Evolutionary conservation across 2,113 vertebrate species (phyloP), one percentile per base, ranked within the genome.

Genomic region (Cochlearius cochlearius): DNA sequence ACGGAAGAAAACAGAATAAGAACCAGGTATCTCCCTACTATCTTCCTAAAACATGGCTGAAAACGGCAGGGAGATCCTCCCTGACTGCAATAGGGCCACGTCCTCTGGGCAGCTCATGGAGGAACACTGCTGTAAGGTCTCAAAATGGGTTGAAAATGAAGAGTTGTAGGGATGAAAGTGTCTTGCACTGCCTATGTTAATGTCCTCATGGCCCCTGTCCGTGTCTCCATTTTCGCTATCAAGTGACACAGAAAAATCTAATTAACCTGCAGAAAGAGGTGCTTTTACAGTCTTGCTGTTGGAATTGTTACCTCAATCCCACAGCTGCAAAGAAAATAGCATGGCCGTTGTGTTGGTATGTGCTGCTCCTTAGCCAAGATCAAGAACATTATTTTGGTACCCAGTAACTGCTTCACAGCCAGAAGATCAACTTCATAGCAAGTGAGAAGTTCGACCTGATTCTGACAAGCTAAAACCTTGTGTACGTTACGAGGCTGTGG

Each of bases 41-140:
- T 30, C 16, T 49, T 90, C 34, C 78, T 27, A 17, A 76, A 73
- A 49, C 3, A 2, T 36, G 27, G 2, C 12, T 88, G 45, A 76
- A 43, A 88, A 69, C 10, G 10, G 2, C 21, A 17, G 5, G 21
- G 34, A 59, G 15, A 58, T 26, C 12, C 5, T 50, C n/a, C 5
- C 14, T 2, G 2, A 1, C 0, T 72, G 12, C 2, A 0, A 29
- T 17, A 69, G 36, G 9, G 17, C 1, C 38, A 41, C 11, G 1
- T 84, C 8, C 27, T 45, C 56, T n/a, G 23, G 29, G 39, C 4
- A 88, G 23, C 3, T 90, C 22, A 41, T 84, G 20, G 12, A 38
- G 29, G 21, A 60, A 0, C 11, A 27, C 22, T 69, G 32, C 9
- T 62, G 16, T 32, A 78, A 43, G 27, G 27, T 56, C 6, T 10